phyloP scores from a whole-genome alignment of 2,113 vertebrate genomes.

The Chlamydotis undulata region DNA sequence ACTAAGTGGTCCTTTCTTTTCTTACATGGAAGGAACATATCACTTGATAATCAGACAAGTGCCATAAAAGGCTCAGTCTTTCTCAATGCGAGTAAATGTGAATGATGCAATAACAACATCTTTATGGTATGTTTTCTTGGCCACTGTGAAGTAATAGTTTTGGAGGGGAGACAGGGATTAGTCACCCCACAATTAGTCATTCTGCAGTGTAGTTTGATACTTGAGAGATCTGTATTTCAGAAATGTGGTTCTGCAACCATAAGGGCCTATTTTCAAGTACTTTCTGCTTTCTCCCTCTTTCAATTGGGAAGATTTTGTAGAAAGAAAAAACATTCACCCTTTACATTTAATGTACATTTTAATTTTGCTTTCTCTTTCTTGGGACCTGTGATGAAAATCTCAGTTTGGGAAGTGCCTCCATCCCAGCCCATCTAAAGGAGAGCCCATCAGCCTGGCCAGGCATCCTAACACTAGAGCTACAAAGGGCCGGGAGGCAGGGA shows the following conservation, averaged over 20 bases:
- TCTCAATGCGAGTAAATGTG: conserved; percentile 17
- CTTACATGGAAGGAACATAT: neutral
- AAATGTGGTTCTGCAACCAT: neutral
- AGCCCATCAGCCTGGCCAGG: neutral
- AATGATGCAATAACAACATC: conserved; percentile 45
- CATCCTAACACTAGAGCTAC: neutral
- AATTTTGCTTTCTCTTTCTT: neutral
- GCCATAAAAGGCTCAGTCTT: neutral
- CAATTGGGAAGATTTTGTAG: neutral
- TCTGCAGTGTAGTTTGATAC: conserved; percentile 8
- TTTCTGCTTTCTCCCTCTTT: conserved; percentile 18
- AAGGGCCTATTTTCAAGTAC: neutral
- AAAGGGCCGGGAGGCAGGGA: neutral
- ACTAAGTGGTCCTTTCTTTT: neutral
- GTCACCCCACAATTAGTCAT: conserved; percentile 62
- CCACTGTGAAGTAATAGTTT: conserved; percentile 39
- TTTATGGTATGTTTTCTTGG: conserved; percentile 52
- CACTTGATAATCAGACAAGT: neutral
- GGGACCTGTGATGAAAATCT: neutral
- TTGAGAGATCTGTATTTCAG: conserved; percentile 42
- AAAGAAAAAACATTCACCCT: neutral
- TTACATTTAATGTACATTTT: too few relatives aligned
- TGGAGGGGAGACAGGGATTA: conserved; percentile 49
- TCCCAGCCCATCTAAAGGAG: neutral
- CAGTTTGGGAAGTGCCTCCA: neutral